Percentiles rank a stretch among this genome's conserved stretches.
Conservation (phyloP, 2,888 invertebrate genomes). For the Synergus umbraculus region DNA sequence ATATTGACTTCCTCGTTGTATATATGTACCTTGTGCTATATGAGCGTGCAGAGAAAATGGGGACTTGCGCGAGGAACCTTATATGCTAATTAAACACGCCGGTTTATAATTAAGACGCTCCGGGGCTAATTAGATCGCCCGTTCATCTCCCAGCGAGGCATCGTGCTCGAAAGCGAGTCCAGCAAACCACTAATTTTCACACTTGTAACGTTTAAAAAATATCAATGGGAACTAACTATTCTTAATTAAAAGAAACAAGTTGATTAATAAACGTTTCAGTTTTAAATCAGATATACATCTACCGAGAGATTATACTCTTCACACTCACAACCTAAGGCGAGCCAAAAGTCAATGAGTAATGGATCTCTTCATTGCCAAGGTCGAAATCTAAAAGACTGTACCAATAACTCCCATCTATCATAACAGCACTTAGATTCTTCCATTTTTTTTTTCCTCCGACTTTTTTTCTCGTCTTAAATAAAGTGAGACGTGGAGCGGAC, state of each 20-base stretch:
- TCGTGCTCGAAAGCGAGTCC: constrained; percentile 22
- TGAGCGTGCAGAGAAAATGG: constrained; percentile 38
- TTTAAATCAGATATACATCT: neutral
- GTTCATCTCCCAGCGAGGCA: constrained; percentile 22
- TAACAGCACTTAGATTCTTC: neutral
- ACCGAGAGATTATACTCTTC: neutral
- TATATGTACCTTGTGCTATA: constrained; percentile 27
- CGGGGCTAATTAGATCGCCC: constrained; percentile 39
- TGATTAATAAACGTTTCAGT: constrained; percentile 1
- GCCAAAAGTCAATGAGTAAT: too few relatives aligned
- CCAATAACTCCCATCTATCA: neutral
- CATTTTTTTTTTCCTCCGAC: neutral
- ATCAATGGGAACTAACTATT: constrained; percentile 1
- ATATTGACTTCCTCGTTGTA: constrained; percentile 42
- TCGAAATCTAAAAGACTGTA: neutral
- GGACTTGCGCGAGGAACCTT: constrained; percentile 35
- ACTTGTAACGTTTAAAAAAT: constrained; percentile 27
- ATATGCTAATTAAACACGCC: constrained; percentile 44
- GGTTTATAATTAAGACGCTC: constrained; percentile 44
- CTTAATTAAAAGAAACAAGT: neutral
- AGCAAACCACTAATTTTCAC: constrained; percentile 31
- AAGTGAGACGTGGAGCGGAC: constrained; percentile 37
- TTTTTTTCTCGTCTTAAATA: neutral
- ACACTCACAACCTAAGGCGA: neutral
- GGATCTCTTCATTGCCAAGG: constrained; percentile 8